Base-by-base conservation (phyloP, 35 echinoderm and acorn worm genomes). In the Anneissia japonica region DNA sequence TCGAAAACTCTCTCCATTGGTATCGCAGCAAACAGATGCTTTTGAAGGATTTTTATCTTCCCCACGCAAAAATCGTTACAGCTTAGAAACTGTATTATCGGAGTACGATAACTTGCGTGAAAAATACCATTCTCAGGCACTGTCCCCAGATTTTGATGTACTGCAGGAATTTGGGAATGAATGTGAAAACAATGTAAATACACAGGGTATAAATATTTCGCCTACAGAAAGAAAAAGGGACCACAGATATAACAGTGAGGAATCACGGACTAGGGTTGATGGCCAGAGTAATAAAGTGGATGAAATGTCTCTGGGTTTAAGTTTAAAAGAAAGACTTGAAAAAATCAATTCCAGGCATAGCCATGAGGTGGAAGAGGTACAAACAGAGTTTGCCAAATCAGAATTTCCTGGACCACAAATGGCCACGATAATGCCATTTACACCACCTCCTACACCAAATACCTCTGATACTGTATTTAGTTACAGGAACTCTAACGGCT, bases 101-200 rank as follows among this genome's bases (percentile, higher is more conserved):
- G 91, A 97, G 45, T 97, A 93, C 78, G 95, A 97, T n/a, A 36
- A 77, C 46, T 86, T 97, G 17, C 84, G 93, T 46, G 95, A 93
- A 35, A 93, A 93, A 46, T 97, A 97, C 39, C 86, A 82, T 37
- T 90, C 87, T n/a, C 80, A 92, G 29, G 91, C 89, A 6, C 40
- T 91, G 26, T 89, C 93, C 0, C 93, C 93, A 6, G 93, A 96
- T 37, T 96, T 96, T 82, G 88, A 64, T 64, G 51, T 64, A 16
- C 26, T 64, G 26, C 51, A 64, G 21, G 51, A 64, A 64, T 64
- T 12, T 64, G 26, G 51, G 1, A 9, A 64, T 26, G 51, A 64
- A 26, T 64, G 26, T 64, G 51, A 64, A 64, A 64, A n/a, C n/a
- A n/a, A 64, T 64, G 19, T 64, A 16, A 64, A 26, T 26, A 64